These are phyloP conservation scores for Morus bassanus DNA, from an alignment of 2,797 vertebrate species.

Conservation along the genomic window DNA sequence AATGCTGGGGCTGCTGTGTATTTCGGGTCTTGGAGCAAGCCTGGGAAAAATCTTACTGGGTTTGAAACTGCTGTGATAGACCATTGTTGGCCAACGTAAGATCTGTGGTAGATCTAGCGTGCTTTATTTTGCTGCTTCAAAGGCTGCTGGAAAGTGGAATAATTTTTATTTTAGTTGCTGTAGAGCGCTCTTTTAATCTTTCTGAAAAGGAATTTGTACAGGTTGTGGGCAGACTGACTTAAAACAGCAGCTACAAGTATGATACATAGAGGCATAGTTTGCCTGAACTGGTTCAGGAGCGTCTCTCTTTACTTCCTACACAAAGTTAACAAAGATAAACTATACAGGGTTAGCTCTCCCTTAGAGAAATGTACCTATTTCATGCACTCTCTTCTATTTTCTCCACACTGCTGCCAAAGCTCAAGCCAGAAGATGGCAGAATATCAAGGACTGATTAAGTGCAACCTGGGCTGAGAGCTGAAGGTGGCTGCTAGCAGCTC, in stretches of 20 bases:
- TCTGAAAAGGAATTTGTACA: neutral
- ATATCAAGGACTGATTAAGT: constrained; percentile 67
- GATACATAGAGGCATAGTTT: neutral
- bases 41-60: neutral
- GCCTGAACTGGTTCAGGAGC: neutral
- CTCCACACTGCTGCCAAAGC: constrained; percentile 21
- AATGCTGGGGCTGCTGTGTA: neutral
- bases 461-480: constrained; percentile 66
- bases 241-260: neutral
- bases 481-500: constrained; percentile 56
- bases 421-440: constrained; percentile 60
- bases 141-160: neutral
- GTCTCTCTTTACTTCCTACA: neutral
- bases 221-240: neutral
- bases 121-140: neutral
- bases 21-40: neutral
- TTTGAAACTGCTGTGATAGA: neutral
- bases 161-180: neutral
- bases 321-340: neutral
- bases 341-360: neutral
- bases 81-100: too few relatives aligned
- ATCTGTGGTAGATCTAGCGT: neutral
- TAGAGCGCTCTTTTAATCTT: neutral
- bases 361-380: neutral
- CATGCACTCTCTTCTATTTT: neutral